Evolutionary conservation across 2,113 vertebrate species (phyloP).

Genomic region (Eptatretus burgeri): DNA sequence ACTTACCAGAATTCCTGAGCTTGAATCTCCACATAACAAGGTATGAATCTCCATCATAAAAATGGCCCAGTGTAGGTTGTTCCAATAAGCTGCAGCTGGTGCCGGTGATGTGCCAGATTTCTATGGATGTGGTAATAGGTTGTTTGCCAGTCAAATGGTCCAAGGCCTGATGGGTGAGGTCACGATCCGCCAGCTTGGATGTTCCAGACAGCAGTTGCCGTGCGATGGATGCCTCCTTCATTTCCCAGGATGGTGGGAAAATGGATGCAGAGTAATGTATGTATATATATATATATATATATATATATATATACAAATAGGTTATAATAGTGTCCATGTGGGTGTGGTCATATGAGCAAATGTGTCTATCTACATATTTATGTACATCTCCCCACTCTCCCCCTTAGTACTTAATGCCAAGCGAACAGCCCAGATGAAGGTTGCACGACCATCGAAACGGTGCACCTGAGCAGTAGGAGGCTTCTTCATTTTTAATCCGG

Average conservation of each 20-base stretch:
- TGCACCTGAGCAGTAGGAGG: no score
- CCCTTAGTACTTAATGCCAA: no score
- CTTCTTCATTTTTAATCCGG: no score
- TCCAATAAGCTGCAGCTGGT: constrained; percentile 15
- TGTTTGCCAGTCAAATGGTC: constrained; percentile 14
- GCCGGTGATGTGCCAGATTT: constrained; percentile 22
- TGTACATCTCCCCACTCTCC: no score
- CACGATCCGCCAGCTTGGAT: constrained; percentile 15
- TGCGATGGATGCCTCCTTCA: background rate
- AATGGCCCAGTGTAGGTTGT: constrained; percentile 18
- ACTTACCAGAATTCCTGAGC: constrained; percentile 14
- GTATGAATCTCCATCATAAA: constrained; percentile 24
- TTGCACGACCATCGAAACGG: no score
- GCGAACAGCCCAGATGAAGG: no score
- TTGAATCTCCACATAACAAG: constrained; percentile 22
- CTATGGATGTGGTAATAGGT: constrained; percentile 15
- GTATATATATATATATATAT: background rate
- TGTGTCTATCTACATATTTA: no score
- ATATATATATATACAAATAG: background rate
- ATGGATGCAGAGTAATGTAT: background rate
- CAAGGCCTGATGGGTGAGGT: constrained; percentile 14
- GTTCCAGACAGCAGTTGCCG: background rate
- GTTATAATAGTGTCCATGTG: no score
- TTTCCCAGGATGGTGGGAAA: background rate
- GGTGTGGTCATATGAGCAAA: no score